These are phyloP conservation scores for Drosophila burlai DNA, from an alignment of 1,140 invertebrate genomes.

Conservation along the genomic window DNA sequence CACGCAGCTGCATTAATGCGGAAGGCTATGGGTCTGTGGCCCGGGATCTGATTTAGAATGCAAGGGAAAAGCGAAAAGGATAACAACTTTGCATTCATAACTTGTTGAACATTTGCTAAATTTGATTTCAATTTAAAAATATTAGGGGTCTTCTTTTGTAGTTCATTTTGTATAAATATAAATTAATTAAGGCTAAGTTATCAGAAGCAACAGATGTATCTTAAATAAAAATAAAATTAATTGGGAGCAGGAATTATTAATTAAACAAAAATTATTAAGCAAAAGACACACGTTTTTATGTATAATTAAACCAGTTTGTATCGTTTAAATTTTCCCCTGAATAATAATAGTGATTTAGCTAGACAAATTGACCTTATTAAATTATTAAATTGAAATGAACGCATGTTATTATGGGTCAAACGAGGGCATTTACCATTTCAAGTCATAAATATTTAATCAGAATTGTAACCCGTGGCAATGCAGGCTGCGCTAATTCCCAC, in stretches of 20 bases:
- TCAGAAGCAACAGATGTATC: too few relatives aligned
- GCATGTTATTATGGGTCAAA: background rate
- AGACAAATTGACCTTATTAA: slow-evolving; percentile 8
- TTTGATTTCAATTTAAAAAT: slow-evolving; percentile 19
- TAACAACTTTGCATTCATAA: slow-evolving; percentile 22
- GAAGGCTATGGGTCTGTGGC: slow-evolving; percentile 9
- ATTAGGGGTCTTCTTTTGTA: background rate
- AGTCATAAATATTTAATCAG: slow-evolving; percentile 9
- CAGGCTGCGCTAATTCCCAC: slow-evolving; percentile 31
- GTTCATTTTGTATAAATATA: too few relatives aligned
- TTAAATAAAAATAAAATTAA: background rate
- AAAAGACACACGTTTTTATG: background rate
- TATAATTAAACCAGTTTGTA: background rate
- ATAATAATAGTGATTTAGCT: background rate
- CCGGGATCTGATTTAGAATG: slow-evolving; percentile 39
- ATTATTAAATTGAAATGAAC: slow-evolving; percentile 6
- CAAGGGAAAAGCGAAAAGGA: slow-evolving; percentile 10
- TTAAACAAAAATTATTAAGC: background rate
- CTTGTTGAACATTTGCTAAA: slow-evolving; percentile 34
- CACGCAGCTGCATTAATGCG: slow-evolving; percentile 47
- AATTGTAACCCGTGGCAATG: background rate
- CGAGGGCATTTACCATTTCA: slow-evolving; percentile 1
- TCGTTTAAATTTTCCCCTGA: background rate
- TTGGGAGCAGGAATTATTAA: rapidly evolving
- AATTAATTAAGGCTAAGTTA: too few relatives aligned